Evolutionary conservation across 64 coral and sea anemone genomes (phyloP).

Genomic region (Pocillopora verrucosa): DNA sequence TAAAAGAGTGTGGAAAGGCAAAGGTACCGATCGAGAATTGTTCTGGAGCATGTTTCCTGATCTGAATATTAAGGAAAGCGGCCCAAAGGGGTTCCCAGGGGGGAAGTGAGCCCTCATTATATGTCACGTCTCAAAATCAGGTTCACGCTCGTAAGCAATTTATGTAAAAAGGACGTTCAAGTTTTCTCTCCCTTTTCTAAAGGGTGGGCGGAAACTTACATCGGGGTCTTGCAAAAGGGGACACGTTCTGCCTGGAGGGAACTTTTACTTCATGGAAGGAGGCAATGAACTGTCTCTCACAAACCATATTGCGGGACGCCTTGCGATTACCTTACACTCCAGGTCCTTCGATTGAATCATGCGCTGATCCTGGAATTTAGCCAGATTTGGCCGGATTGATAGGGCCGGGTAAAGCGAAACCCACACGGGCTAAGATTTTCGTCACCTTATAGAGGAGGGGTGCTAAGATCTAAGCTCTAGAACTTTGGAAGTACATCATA

Average conservation of each 20-base stretch:
- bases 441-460: not conserved
- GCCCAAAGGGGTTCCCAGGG: not conserved
- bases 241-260: constrained; percentile 59
- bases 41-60: no score
- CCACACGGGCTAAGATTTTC: not conserved
- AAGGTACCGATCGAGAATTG: no score
- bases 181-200: not conserved
- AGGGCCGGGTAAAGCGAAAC: not conserved
- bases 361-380: not conserved
- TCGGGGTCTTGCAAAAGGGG: constrained; percentile 52
- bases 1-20: no score
- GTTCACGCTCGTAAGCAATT: no score
- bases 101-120: no score
- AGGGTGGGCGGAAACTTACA: constrained; percentile 65
- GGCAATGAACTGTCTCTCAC: not conserved
- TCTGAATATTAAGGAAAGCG: not conserved
- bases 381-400: no score
- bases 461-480: not conserved
- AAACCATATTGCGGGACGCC: not conserved
- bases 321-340: not conserved
- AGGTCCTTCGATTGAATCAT: not conserved
- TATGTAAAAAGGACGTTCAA: no score
- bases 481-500: not conserved
- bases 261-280: constrained; percentile 80
- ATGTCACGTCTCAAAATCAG: no score